phyloP scores from a whole-genome alignment of 2,113 vertebrate genomes.

The Aptenodytes patagonicus region DNA sequence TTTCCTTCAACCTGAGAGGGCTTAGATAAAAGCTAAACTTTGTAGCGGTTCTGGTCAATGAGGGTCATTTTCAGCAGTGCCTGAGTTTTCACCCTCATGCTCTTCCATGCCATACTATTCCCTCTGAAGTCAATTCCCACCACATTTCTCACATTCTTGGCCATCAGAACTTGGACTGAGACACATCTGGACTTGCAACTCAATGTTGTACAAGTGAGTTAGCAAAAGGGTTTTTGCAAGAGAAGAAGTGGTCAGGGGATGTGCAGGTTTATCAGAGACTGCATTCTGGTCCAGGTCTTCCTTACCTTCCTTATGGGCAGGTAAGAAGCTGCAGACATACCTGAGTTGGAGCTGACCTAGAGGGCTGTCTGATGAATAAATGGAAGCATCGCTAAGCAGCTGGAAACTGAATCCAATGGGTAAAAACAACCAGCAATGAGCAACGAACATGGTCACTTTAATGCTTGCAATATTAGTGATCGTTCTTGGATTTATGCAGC shows the following conservation, averaged over 20 bases:
- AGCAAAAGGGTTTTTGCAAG: not conserved
- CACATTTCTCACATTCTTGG: not conserved
- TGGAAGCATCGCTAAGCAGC: not conserved
- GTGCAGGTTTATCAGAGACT: not conserved
- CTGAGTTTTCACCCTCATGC: not conserved
- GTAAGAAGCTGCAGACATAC: not conserved
- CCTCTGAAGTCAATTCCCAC: not conserved
- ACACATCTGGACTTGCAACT: not conserved
- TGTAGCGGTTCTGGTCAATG: not conserved
- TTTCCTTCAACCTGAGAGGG: not conserved
- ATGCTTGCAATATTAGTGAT: not conserved
- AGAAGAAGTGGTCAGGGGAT: not conserved
- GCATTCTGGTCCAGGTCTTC: not conserved
- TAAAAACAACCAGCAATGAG: accelerated
- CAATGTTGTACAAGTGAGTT: too few species aligned
- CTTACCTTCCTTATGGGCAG: not conserved
- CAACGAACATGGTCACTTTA: accelerated
- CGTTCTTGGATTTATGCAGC: not conserved
- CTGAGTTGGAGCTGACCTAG: not conserved
- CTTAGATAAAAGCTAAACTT: not conserved
- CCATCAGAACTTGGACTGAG: not conserved
- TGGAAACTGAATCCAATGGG: not conserved
- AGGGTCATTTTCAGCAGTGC: not conserved
- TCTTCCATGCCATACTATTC: too few species aligned
- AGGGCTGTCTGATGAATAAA: not conserved